A percentile compares a stretch with the other conserved stretches of the same genome.
phyloP scores from a whole-genome alignment of 2,113 vertebrate species.

The Suncus etruscus region DNA sequence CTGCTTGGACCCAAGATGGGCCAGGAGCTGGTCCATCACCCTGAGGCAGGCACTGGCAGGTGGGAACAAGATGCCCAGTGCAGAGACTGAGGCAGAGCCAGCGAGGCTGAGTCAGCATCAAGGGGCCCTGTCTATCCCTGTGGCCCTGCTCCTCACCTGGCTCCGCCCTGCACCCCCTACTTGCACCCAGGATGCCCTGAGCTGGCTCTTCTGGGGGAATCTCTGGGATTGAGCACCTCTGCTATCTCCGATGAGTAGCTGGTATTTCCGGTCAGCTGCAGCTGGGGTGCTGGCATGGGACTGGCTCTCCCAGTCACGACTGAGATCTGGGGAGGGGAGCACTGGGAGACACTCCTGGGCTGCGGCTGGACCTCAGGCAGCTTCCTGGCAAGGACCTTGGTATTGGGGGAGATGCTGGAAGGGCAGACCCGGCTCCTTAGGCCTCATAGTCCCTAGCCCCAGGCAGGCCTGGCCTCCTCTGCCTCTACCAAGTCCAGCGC shows the following conservation, averaged over 20 bases:
- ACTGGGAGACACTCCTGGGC: not conserved
- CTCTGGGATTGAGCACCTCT: not conserved
- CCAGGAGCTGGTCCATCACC: too few species aligned
- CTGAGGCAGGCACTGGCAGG: too few species aligned
- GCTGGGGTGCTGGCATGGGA: too few species aligned
- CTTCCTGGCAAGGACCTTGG: not conserved
- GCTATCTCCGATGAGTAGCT: not conserved
- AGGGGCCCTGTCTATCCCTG: not conserved
- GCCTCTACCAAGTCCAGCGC: not conserved
- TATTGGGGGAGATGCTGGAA: not conserved
- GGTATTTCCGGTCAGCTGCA: not conserved
- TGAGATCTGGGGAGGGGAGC: not conserved
- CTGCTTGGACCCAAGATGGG: too few species aligned
- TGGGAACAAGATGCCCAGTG: not conserved
- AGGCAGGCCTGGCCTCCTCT: not conserved
- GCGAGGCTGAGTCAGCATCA: slow-evolving; percentile 59
- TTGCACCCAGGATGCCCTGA: not conserved
- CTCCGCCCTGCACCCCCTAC: not conserved
- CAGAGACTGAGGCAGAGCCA: not conserved
- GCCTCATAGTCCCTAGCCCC: not conserved
- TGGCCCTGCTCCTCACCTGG: not conserved
- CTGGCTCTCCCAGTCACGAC: too few species aligned
- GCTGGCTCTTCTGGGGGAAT: not conserved
- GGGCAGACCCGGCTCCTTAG: not conserved
- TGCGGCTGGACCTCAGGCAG: not conserved